phyloP scores from a whole-genome alignment of 2,888 invertebrate species.

The Clanis bilineata region DNA sequence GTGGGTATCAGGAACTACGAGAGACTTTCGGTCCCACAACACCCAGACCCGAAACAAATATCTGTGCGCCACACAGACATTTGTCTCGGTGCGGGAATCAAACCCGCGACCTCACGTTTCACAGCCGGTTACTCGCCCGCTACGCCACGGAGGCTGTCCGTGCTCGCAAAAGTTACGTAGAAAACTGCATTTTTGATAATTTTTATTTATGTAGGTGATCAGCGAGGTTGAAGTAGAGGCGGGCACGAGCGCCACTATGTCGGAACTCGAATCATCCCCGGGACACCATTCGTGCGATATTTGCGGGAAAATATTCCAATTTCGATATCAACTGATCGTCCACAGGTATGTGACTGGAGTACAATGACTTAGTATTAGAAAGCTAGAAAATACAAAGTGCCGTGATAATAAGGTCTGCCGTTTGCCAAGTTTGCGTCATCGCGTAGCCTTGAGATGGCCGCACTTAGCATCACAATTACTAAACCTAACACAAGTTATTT shows the following conservation, averaged over 20 bases:
- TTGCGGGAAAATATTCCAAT: slow-evolving; percentile 93
- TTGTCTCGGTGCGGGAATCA: too few relatives aligned
- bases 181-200: too few relatives aligned
- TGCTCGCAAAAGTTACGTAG: too few relatives aligned
- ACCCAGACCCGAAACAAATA: too few relatives aligned
- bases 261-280: slow-evolving; percentile 82
- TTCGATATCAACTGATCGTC: slow-evolving; percentile 93
- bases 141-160: too few relatives aligned
- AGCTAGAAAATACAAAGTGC: background rate
- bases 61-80: too few relatives aligned
- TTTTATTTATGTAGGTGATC: slow-evolving; percentile 43
- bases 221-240: slow-evolving; percentile 78
- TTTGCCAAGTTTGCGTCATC: slow-evolving; percentile 1
- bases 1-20: too few relatives aligned
- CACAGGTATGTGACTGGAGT: slow-evolving; percentile 78
- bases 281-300: slow-evolving; percentile 91
- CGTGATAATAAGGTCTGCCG: background rate
- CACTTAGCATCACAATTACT: background rate
- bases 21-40: too few relatives aligned
- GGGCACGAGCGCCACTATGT: slow-evolving; percentile 80
- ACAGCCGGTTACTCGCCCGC: too few relatives aligned
- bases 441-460: background rate
- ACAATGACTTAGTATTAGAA: background rate
- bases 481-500: background rate
- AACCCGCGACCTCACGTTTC: too few relatives aligned